Evolutionary conservation across 2,888 invertebrate species (phyloP).

Genomic region (Harmothoe impar): DNA sequence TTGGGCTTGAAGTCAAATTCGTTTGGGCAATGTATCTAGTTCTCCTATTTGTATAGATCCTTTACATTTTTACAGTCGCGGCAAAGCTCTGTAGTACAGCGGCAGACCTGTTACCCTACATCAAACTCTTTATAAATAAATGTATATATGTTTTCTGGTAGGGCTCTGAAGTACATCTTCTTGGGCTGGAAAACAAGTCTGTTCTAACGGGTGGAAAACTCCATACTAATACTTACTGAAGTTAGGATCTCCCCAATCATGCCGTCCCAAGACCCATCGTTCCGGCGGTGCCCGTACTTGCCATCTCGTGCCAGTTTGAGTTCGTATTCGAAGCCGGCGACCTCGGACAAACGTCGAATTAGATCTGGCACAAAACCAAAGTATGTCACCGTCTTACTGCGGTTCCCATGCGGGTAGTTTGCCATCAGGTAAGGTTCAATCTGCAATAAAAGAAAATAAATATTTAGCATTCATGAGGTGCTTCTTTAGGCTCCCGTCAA

Average conservation of each 20-base stretch:
- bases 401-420: conserved; percentile 29
- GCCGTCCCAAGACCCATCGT: conserved; percentile 69
- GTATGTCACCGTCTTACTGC: conserved; percentile 61
- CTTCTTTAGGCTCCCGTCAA: too few relatives aligned
- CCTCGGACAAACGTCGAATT: conserved; percentile 62
- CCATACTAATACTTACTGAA: conserved; percentile 67
- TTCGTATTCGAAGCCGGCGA: conserved; percentile 68
- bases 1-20: too few relatives aligned
- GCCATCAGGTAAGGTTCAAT: conserved; percentile 70
- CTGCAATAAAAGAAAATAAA: conserved; percentile 40
- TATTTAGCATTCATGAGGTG: not conserved
- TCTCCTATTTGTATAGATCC: too few relatives aligned
- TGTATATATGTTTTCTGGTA: too few relatives aligned
- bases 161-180: too few relatives aligned
- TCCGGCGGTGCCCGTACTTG: conserved; percentile 68
- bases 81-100: too few relatives aligned
- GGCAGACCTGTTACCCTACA: too few relatives aligned
- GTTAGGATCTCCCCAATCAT: conserved; percentile 70
- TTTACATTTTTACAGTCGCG: too few relatives aligned
- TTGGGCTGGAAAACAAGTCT: too few relatives aligned
- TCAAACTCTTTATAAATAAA: too few relatives aligned
- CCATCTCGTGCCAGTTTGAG: conserved; percentile 68
- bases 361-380: conserved; percentile 70
- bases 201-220: too few relatives aligned
- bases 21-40: too few relatives aligned